Percentiles rank a stretch among this genome's conserved stretches.
These are phyloP conservation scores for Garra rufa DNA, from an alignment of 2,113 vertebrate species.

Conservation along the genomic window DNA sequence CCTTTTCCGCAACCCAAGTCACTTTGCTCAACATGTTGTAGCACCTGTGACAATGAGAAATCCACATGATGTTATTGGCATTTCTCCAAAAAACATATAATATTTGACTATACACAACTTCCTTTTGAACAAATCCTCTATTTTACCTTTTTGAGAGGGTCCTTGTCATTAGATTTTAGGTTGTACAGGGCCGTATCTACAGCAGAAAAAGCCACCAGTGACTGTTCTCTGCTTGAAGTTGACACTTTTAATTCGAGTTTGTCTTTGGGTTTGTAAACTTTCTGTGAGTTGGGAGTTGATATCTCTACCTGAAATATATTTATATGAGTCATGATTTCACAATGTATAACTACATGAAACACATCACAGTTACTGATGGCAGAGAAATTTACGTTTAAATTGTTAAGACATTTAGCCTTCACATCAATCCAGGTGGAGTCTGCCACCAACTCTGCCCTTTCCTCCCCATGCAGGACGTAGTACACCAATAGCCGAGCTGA, in stretches of 20 bases:
- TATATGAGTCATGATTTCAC: background rate
- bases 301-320: slow-evolving; percentile 74
- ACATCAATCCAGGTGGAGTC: slow-evolving; percentile 90
- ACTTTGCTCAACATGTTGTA: slow-evolving; percentile 80
- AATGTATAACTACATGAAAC: background rate
- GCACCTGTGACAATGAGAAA: slow-evolving; percentile 71
- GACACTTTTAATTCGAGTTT: slow-evolving; percentile 70
- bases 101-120: no score
- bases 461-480: slow-evolving; percentile 84
- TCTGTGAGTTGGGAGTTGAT: slow-evolving; percentile 34
- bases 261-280: slow-evolving; percentile 74
- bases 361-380: slow-evolving; percentile 6
- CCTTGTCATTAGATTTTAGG: slow-evolving; percentile 70
- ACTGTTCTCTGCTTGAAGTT: slow-evolving; percentile 62
- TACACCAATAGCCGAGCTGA: slow-evolving; percentile 90
- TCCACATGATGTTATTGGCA: no score
- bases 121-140: background rate
- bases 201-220: slow-evolving; percentile 84
- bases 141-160: slow-evolving; percentile 68
- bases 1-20: slow-evolving; percentile 93
- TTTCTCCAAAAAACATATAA: no score
- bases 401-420: slow-evolving; percentile 83
- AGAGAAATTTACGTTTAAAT: slow-evolving; percentile 77
- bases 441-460: slow-evolving; percentile 85
- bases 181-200: slow-evolving; percentile 82